Evolutionary conservation across 2,113 vertebrate genomes (phyloP), one percentile per base, ranked within the genome.

Genomic region (Nothobranchius furzeri): DNA sequence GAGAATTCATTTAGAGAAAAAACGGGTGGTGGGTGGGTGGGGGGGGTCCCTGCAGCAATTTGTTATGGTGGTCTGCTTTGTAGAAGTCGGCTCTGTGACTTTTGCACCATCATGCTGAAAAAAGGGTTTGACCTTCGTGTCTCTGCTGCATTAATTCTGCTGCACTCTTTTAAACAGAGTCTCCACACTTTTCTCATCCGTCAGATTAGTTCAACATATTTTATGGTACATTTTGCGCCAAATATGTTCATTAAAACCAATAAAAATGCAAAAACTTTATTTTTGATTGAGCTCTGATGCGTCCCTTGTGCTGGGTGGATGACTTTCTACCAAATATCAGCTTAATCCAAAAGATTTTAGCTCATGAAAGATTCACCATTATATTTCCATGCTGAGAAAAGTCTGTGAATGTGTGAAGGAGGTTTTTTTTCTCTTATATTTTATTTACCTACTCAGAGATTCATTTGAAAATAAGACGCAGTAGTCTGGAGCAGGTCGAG

Each of bases 41-140:
- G 43, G 15, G 2, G 81, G 73, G 81, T 85, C 63, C 63, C 77
- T 85, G 71, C 49, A 47, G 47, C 70, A 59, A 62, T 85, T 83
- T 73, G 57, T 88, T 79, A 58, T 59, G 60, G 58, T 14, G 3
- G 50, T 37, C 60, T 59, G 53, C 37, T 58, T 58, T 58, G 55
- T 17, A 4, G 37, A 20, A 17, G n/a, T 50, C 35, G 35, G 35
- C 68, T 60, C 47, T n/a, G 43, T 61, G 69, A 81, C 64, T 77
- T 52, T 55, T 66, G 42, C 30, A 30, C 24, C 46, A 24, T 67
- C 50, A 20, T 24, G 47, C 9, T 61, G 30, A 45, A 47, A 56
- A 68, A 42, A 30, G 60, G 52, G 43, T 73, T 77, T 66, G 49
- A 68, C 65, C 75, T 54, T 52, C 15, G n/a, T 64, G 51, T 47